Percentiles rank a stretch among this genome's conserved stretches.
Evolutionary conservation across 2,888 invertebrate genomes (phyloP).

Genomic region (Eilema griseolum): DNA sequence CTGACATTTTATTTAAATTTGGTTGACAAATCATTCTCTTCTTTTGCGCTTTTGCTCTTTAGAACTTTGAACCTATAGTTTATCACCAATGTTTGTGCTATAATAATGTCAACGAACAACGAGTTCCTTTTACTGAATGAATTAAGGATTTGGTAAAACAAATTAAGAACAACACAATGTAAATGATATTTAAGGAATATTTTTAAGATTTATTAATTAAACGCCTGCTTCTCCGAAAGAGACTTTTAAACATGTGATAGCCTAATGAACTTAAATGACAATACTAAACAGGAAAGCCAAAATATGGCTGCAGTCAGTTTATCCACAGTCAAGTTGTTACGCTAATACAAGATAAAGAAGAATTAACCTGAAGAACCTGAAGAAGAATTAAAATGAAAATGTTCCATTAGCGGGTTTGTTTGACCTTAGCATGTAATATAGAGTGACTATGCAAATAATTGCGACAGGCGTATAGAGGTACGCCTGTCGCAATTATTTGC

Average conservation of each 20-base stretch:
- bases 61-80: slow-evolving; percentile 6
- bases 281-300: neutral
- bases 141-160: neutral
- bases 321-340: too few relatives aligned
- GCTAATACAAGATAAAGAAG: too few relatives aligned
- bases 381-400: too few relatives aligned
- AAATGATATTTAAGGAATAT: neutral
- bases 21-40: neutral
- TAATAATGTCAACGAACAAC: neutral
- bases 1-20: neutral
- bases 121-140: neutral
- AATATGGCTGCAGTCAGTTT: neutral
- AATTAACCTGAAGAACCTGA: too few relatives aligned
- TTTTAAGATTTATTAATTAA: slow-evolving; percentile 1
- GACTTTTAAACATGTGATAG: neutral
- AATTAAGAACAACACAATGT: neutral
- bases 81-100: neutral
- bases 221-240: neutral
- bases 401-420: too few relatives aligned
- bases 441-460: too few relatives aligned
- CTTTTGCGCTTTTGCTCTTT: slow-evolving; percentile 1
- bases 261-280: neutral
- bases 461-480: too few relatives aligned
- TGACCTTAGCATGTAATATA: too few relatives aligned
- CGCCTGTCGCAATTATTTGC: too few relatives aligned